Percentiles rank a stretch among this genome's conserved stretches.
These are phyloP conservation scores for Himalopsyche japonica DNA, from an alignment of 2,888 invertebrate species.

Conservation along the genomic window DNA sequence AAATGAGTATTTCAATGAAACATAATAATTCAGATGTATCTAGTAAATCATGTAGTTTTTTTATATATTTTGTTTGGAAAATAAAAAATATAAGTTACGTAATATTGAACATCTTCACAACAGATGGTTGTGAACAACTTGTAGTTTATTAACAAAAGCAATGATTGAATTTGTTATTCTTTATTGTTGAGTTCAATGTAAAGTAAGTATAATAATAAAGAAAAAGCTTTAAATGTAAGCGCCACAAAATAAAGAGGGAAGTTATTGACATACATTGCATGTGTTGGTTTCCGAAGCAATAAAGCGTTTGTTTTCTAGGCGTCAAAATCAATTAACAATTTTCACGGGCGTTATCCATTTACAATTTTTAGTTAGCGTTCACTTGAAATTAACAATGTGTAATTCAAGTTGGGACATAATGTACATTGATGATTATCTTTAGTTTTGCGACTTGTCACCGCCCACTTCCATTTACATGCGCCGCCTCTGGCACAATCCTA, in stretches of 20 bases:
- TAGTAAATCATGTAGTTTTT: too few relatives aligned
- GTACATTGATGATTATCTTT: not conserved
- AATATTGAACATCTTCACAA: too few relatives aligned
- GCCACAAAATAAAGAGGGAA: not conserved
- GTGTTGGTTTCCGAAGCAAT: not conserved
- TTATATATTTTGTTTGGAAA: too few relatives aligned
- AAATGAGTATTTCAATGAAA: too few relatives aligned
- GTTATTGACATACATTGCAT: not conserved
- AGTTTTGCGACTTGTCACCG: not conserved
- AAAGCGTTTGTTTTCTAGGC: not conserved
- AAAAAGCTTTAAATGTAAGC: not conserved
- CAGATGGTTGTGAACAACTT: too few relatives aligned
- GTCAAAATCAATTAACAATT: not conserved
- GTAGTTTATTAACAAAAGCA: too few relatives aligned
- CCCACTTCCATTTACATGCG: not conserved
- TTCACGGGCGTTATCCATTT: not conserved
- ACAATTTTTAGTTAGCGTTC: not conserved
- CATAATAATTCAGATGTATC: too few relatives aligned
- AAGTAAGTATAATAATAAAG: not conserved
- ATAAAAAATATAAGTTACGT: too few relatives aligned
- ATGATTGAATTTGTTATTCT: too few relatives aligned
- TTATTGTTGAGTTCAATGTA: too few relatives aligned
- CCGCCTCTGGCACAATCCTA: not conserved
- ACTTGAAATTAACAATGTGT: not conserved
- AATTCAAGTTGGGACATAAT: not conserved